Evolutionary conservation across 2,797 vertebrate species (phyloP).

Genomic region (Pachyuromys duprasi): DNA sequence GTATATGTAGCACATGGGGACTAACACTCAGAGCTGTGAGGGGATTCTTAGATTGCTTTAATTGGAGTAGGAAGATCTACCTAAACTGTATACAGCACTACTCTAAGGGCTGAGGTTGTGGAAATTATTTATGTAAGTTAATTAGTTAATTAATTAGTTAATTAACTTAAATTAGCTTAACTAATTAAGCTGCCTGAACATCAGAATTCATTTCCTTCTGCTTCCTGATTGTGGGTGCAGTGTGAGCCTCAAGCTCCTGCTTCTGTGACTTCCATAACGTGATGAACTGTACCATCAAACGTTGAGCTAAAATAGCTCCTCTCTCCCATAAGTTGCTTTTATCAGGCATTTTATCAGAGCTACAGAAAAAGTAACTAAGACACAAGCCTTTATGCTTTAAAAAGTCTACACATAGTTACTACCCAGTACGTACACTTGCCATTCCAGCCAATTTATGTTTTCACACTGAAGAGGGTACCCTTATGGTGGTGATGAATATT

Average conservation of each 20-base stretch:
- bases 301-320: neutral
- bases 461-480: neutral
- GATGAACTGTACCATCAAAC: neutral
- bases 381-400: slow-evolving; percentile 56
- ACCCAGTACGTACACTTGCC: neutral
- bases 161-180: too few species aligned
- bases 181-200: too few species aligned
- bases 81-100: neutral
- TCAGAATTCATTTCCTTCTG: neutral
- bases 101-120: neutral
- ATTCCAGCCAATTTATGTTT: neutral
- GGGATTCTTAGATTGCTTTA: neutral
- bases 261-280: neutral
- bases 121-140: neutral
- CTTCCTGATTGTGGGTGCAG: neutral
- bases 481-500: neutral
- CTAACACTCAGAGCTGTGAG: neutral
- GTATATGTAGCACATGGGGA: neutral
- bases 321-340: neutral
- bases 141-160: neutral
- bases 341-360: neutral
- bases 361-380: neutral
- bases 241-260: neutral
- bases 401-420: neutral
- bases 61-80: neutral